Base-by-base conservation (phyloP, 2,113 vertebrate genomes). In the Siniperca knerii region DNA sequence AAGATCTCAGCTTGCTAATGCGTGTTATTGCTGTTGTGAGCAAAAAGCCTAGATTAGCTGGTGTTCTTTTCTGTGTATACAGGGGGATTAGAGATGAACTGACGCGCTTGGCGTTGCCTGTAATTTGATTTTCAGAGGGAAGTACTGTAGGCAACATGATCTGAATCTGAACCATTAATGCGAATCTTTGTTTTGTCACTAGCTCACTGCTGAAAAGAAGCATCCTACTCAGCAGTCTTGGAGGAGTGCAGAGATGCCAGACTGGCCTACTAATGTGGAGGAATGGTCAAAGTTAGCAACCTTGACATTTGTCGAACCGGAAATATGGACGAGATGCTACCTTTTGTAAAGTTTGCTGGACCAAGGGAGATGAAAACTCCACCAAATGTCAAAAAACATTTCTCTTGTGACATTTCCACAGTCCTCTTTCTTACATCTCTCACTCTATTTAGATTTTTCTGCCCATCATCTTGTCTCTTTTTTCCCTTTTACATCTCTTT, bases 41-140 rank as follows among this genome's bases (percentile, higher is more conserved):
- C 77, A 87, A 74, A 84, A 76, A 73, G 80, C 80, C 7, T 12
- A 15, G 87, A 92, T 91, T 90, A 90, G 83, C 85, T 69, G 81
- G 0, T 65, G 82, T 83, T 87, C 61, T 68, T 79, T 54, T 86
- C 55, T 79, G 67, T 83, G 87, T 84, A 55, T 81, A 16, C 18
- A 55, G n/a, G 64, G 42, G 83, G 81, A 90, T 93, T 90, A 91
- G 37, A 78, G 58, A 86, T 42, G 67, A 88, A 78, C 77, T 75
- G 84, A 79, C 52, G 44, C 0, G 35, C 78, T 84, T 20, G 4
- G 62, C 23, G 69, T 73, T 72, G 77, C 77, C 81, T 81, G 67
- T 92, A 83, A 89, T 84, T 88, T 77, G 75, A 86, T 90, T 89
- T 90, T 69, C 46, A 69, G 60, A 50, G 35, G 5, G 8, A 46